Evolutionary conservation across 1,140 invertebrate species (phyloP), one percentile per base, ranked within the genome.

Genomic region (Drosophila virilis): DNA sequence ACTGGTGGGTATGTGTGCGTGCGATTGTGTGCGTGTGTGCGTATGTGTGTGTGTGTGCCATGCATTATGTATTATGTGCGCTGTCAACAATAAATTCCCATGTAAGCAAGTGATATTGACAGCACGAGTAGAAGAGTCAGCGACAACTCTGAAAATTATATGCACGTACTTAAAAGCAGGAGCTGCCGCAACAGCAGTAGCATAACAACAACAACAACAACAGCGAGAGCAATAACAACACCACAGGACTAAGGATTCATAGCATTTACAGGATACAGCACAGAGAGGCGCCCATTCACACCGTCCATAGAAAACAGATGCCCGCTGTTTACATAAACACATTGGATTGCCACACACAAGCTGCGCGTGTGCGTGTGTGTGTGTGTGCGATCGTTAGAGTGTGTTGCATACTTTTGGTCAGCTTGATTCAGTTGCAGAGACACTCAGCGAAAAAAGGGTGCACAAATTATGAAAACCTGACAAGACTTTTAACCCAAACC

Each of bases 61-160:
- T 88, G 79, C 65, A 79, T 83, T 83, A 83, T 83, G 84, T 89
- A 88, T 88, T 89, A 83, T 88, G 72, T 74, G 76, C 75, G 76
- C 76, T 86, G 83, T 86, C 83, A 79, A 74, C 83, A 89, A 88
- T 86, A 86, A 86, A 86, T 86, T 86, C 79, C 69, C 76, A 88
- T 86, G 83, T 88, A 86, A 86, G 83, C 83, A 86, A 86, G 76
- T 86, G 83, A 89, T 86, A 86, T 86, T 86, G 83, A 86, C 83
- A 86, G 83, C 68, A 68, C 61, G 70, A 78, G 77, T 81, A 69
- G 65, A 69, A 74, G 84, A 68, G 77, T 59, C 81, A 62, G 35
- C 50, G 55, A 66, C 55, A 69, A 58, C 64, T 74, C 28, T 80
- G 80, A 79, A 88, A 88, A 86, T 86, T 89, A 88, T 88, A 88